phyloP scores from a whole-genome alignment of 2,797 vertebrate species.

The Gila robusta region DNA sequence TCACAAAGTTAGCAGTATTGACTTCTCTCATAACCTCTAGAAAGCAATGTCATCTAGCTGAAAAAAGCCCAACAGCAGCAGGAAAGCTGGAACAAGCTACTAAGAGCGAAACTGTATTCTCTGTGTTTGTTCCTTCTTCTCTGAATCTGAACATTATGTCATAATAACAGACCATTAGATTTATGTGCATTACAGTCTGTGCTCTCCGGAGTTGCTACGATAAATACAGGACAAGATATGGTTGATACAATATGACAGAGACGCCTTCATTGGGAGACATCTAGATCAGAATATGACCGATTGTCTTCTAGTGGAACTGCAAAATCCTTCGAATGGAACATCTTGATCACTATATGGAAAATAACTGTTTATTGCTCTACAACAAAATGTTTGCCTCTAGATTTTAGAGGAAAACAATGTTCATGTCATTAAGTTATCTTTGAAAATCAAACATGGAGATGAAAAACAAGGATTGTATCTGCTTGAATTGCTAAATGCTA shows the following conservation, averaged over 20 bases:
- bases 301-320: neutral
- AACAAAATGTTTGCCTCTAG: no score
- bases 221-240: neutral
- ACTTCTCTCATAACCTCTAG: constrained; percentile 16
- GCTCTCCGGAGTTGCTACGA: neutral
- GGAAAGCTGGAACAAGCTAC: constrained; percentile 10
- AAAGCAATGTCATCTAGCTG: constrained; percentile 12
- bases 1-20: neutral
- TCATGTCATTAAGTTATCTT: no score
- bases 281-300: neutral
- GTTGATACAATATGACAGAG: neutral
- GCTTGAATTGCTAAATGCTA: no score
- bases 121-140: constrained; percentile 3
- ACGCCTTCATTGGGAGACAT: neutral
- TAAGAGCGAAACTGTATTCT: constrained; percentile 12
- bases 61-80: neutral
- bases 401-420: no score
- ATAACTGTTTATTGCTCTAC: no score
- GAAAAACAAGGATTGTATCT: no score
- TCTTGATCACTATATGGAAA: neutral
- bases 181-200: neutral
- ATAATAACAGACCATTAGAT: neutral
- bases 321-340: neutral
- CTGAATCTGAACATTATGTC: constrained; percentile 3
- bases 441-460: no score